A percentile compares a stretch with the other conserved stretches of the same genome.
These are phyloP conservation scores for Venustaconcha ellipsiformis DNA, from an alignment of 1,140 invertebrate species.

Conservation along the genomic window DNA sequence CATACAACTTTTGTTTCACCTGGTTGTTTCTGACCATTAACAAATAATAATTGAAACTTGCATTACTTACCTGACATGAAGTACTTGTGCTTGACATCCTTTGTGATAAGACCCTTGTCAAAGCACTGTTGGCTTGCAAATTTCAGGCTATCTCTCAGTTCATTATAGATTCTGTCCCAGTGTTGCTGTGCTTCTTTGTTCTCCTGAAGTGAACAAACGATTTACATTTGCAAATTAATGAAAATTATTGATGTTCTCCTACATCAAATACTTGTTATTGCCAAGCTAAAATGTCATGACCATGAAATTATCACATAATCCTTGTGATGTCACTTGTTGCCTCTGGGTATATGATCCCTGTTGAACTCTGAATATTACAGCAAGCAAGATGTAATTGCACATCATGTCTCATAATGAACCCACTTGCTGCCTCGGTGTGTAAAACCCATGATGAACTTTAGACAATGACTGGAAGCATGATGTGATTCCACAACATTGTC, in stretches of 20 bases:
- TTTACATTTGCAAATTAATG: neutral
- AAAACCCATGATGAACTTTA: no score
- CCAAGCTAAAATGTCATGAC: no score
- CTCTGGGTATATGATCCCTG: neutral
- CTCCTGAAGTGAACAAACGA: slow-evolving; percentile 13
- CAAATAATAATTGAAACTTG: no score
- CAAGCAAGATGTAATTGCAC: slow-evolving; percentile 1
- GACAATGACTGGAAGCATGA: no score
- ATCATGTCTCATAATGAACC: neutral
- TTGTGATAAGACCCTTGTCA: slow-evolving; percentile 37
- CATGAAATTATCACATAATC: neutral
- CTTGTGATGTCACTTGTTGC: neutral
- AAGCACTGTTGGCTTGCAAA: slow-evolving; percentile 43
- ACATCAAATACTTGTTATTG: no score
- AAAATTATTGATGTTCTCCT: neutral
- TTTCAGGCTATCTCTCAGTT: slow-evolving; percentile 32
- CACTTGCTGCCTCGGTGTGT: no score
- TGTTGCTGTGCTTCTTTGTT: slow-evolving; percentile 24
- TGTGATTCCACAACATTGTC: no score
- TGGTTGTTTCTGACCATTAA: no score
- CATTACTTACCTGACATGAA: slow-evolving; percentile 52
- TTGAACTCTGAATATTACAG: neutral
- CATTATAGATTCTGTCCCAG: slow-evolving; percentile 30
- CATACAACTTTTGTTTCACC: no score
- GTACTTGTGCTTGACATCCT: slow-evolving; percentile 49